Evolutionary conservation across 2,888 invertebrate genomes (phyloP), one percentile per base, ranked within the genome.

Genomic region (Ectemnius continuus): DNA sequence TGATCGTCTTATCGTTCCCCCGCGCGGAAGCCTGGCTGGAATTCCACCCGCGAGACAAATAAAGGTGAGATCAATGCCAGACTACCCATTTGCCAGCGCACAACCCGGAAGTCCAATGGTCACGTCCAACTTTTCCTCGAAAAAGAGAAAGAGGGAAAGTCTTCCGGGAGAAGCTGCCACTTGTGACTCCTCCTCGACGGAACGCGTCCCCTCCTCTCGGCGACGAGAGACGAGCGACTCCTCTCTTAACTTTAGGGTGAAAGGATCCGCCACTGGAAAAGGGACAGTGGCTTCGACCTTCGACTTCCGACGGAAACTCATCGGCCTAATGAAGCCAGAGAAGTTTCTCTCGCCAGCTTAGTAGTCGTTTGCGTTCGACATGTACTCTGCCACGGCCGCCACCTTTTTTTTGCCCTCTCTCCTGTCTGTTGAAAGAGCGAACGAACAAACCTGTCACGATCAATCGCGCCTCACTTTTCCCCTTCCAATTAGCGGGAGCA

Each of bases 41-140:
- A 70, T 68, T 64, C 47, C 47, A 72, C 64, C 59, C 58, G 62
- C 59, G 68, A 68, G 58, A 63, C 72, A 79, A 81, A 78, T 76
- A 76, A 76, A 75, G 69, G 66, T 57, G 61, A 74, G 71, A 71
- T 67, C 67, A 57, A 61, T 58, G 66, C 64, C 47, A 20, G 36
- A 61, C 57, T 63, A 66, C 76, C 68, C 64, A 68, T 79, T 67
- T 36, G 8, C 8, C 63, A 36, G 28, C 57, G 46, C 66, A 20
- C 58, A 75, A 23, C 59, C 71, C 70, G 71, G 80, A 77, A 80
- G 71, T 71, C 60, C 60, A 14, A 61, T 59, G 61, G 59, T 71
- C 74, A 57, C 77, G 72, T 70, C 47, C 72, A 61, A 73, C 67
- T 63, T 67, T 46, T 20, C 61, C 59, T 20, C 26, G 47, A 23